These are phyloP conservation scores for Anableps anableps DNA, from an alignment of 2,797 vertebrate genomes.

Conservation along the genomic window DNA sequence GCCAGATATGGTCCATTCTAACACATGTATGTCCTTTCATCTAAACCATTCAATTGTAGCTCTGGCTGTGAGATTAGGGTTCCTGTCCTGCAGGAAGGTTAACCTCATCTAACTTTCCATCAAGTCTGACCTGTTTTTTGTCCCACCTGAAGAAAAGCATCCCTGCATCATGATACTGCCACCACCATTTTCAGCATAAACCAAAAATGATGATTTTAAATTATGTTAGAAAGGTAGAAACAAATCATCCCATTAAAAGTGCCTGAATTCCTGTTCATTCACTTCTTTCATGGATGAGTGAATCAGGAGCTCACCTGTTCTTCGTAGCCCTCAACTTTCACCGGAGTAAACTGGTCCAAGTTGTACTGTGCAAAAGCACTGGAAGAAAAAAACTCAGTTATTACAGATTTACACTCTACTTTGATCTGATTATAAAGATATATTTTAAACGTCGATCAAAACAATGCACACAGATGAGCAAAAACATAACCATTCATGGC, in stretches of 20 bases:
- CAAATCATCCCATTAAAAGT: slow-evolving; percentile 4
- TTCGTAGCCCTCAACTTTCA: slow-evolving; percentile 93
- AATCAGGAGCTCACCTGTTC: slow-evolving; percentile 86
- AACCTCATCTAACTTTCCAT: background rate
- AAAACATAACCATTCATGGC: background rate
- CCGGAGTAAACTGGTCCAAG: slow-evolving; percentile 97
- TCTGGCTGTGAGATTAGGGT: background rate
- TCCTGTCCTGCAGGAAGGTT: too few species aligned
- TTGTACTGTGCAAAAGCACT: slow-evolving; percentile 99
- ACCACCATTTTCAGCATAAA: background rate
- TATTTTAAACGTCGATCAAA: background rate
- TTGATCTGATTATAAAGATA: background rate
- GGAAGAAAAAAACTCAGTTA: slow-evolving; percentile 39
- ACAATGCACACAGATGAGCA: background rate
- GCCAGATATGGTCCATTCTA: too few species aligned
- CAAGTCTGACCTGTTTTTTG: too few species aligned
- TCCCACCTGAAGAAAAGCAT: background rate
- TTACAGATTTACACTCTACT: background rate
- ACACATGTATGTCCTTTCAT: too few species aligned
- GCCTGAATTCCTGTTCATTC: background rate
- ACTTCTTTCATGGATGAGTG: background rate
- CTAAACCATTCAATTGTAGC: too few species aligned
- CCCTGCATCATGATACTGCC: background rate
- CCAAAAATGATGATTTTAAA: too few species aligned
- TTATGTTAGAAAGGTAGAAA: background rate